A percentile compares a stretch with the other conserved stretches of the same genome.
Evolutionary conservation across 1,140 invertebrate genomes (phyloP).

Genomic region (Phymastichus coffea): DNA sequence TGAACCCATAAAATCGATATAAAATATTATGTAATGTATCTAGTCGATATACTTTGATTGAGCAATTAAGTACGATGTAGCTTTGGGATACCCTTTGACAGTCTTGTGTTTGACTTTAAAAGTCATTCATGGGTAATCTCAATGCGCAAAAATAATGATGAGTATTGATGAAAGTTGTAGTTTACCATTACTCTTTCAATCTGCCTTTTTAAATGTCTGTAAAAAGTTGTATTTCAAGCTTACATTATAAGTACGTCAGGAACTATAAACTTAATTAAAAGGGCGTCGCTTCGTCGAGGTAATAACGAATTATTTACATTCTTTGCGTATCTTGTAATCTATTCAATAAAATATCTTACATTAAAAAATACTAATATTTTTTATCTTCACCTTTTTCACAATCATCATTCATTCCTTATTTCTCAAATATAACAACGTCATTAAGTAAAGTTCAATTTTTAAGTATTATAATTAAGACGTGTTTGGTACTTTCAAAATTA

Average conservation of each 20-base stretch:
- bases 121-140: not conserved
- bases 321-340: constrained; percentile 17
- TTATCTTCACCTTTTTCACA: not conserved
- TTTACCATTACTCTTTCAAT: not conserved
- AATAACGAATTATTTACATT: constrained; percentile 17
- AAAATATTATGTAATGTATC: constrained; percentile 33
- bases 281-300: constrained; percentile 17
- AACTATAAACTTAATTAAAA: constrained; percentile 1
- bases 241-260: not conserved
- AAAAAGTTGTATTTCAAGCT: constrained; percentile 9
- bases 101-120: not conserved
- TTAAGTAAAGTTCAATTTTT: no score
- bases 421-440: no score
- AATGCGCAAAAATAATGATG: not conserved
- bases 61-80: constrained; percentile 14
- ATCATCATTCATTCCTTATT: no score
- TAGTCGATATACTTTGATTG: constrained; percentile 35
- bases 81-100: no score
- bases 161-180: not conserved
- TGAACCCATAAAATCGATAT: constrained; percentile 24
- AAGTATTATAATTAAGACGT: no score
- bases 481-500: no score
- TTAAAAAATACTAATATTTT: not conserved
- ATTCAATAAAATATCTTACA: constrained; percentile 18
- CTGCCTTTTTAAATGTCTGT: not conserved